A percentile compares a stretch with the other conserved stretches of the same genome.
These are phyloP conservation scores for Cirrhinus molitorella DNA, from an alignment of 2,797 vertebrate species.

Conservation along the genomic window DNA sequence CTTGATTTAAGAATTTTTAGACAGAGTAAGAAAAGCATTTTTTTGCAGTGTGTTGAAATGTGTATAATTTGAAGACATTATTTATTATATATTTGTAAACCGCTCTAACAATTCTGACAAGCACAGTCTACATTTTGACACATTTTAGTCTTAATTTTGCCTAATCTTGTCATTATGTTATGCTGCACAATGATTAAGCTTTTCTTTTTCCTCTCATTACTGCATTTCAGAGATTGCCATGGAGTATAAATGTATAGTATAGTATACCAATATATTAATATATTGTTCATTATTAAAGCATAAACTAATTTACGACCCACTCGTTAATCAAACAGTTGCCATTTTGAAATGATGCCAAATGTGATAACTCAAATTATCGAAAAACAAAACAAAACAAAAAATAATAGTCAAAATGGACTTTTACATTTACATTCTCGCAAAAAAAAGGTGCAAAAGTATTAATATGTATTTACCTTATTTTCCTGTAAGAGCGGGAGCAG, in stretches of 20 bases:
- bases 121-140: not conserved
- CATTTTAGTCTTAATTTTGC: not conserved
- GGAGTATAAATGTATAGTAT: no score
- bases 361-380: no score
- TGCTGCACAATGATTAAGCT: not conserved
- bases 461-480: no score
- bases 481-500: no score
- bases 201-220: not conserved
- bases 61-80: not conserved
- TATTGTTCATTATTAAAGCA: not conserved
- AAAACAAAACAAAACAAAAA: no score
- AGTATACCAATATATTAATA: not conserved
- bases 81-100: not conserved
- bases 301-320: not conserved
- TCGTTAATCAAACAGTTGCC: not conserved
- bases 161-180: not conserved
- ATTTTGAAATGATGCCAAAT: not conserved
- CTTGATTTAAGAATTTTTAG: no score
- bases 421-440: not conserved
- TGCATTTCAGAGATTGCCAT: not conserved
- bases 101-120: not conserved
- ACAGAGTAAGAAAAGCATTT: no score
- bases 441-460: no score
- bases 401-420: not conserved
- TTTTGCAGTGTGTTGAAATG: no score